Evolutionary conservation across 2,113 vertebrate species (phyloP), one percentile per base, ranked within the genome.

Genomic region (Turdus rufiventris): DNA sequence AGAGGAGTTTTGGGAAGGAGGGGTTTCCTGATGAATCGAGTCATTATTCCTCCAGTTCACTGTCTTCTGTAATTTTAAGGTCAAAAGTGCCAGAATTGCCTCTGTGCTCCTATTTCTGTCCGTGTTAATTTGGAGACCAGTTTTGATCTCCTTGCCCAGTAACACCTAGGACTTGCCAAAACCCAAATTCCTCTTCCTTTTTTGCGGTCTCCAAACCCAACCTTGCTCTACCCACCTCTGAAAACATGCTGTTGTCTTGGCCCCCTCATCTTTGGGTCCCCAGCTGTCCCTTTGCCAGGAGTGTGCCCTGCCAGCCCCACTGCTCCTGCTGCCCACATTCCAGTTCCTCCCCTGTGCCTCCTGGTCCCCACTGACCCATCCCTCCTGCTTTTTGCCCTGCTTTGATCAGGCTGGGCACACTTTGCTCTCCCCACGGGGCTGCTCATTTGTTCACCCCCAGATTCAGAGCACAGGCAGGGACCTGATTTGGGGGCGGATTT

Each of bases 291-390:
- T 85, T n/a, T 57, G 38, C n/a, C 54, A 2, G 4, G 18, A 8
- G 0, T 21, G 18, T 4, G 3, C 36, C 63, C 72, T 29, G 4
- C 72, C 81, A 54, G 40, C 78, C 62, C 65, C 4, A 1, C 43
- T 31, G 34, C 14, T 80, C 42, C 81, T n/a, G 13, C 81, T 60
- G 77, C 81, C 51, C 85, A 21, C 65, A 25, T 42, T 50, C 51
- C 56, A 10, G 0, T 36, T 71, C 47, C 65, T 57, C 4, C 1
- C 29, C 42, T 8, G 7, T 2, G 1, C 12, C 2, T 62, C 48
- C 51, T 2, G 0, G 5, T 29, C 45, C 13, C 76, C 18, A 2
- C 18, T 0, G 0, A 21, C 24, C 43, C 0, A 0, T 65, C 5
- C 13, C 42, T 45, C 7, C 3, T 10, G 6, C 3, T 33, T 91